Evolutionary conservation across 1,140 invertebrate genomes (phyloP), one percentile per base, ranked within the genome.

Genomic region (Papilio polyxenes): DNA sequence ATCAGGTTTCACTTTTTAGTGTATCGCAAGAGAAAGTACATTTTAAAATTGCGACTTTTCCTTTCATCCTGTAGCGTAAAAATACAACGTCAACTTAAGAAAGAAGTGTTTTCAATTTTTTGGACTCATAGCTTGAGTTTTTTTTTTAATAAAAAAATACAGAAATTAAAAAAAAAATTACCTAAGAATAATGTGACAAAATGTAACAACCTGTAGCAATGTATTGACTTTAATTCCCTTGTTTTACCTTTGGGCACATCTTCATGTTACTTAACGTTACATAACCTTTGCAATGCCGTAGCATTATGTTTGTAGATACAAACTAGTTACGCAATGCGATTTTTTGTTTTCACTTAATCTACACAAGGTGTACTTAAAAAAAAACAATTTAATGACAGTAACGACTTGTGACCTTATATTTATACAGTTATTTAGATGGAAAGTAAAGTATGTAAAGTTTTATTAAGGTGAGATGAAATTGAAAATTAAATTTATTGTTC

Each of bases 1-100:
- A 89, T 86, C 89, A 91, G 89, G 93, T 94, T 72, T 94, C 92
- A 92, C 92, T 94, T 94, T 92, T 94, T 93, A 93, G 90, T 90
- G 87, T 89, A 84, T 89, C 76, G 79, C 76, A 81, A 89, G 92
- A 91, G 92, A 94, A 93, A 94, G 92, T 93, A 83, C 87, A 88
- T 90, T 31, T 86, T 87, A 83, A 85, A 84, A 79, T 89, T 88
- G 87, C 84, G 89, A 92, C 90, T 91, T 86, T 92, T 93, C 85
- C 89, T 91, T 92, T 90, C 88, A 81, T 89, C 83, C 85, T 76
- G 82, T 75, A 82, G 82, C 82, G 84, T 82, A 75, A 56, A 83
- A 80, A 84, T 85, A 85, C 85, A 85, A 84, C 80, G 56, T 51
- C 81, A 82, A 81, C 8, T 78, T 79, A 75, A 84, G 49, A 80